phyloP scores from a whole-genome alignment of 2,113 vertebrate genomes.

The Rhadina sibilatrix region DNA sequence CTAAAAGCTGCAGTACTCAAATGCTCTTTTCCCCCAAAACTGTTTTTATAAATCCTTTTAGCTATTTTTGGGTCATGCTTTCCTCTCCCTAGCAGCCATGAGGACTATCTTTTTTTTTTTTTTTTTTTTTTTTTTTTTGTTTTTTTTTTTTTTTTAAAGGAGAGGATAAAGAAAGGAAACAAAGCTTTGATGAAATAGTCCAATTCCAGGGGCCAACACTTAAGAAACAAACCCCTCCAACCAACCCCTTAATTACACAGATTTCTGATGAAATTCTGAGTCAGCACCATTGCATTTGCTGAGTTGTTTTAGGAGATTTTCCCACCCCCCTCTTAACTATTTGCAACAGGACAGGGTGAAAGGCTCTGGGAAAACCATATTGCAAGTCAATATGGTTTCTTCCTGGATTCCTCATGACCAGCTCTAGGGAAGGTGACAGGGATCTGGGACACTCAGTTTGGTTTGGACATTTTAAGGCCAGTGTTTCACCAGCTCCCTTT shows the following conservation, averaged over 20 bases:
- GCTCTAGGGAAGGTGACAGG: not conserved
- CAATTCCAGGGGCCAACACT: not conserved
- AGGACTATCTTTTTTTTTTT: not conserved
- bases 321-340: not conserved
- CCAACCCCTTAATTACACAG: not conserved
- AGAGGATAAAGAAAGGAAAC: not conserved
- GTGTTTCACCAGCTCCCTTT: not conserved
- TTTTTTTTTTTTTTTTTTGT: not conserved
- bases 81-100: not conserved
- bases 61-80: not conserved
- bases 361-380: not conserved
- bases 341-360: not conserved
- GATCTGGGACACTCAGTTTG: not conserved
- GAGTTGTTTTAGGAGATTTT: not conserved
- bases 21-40: not conserved
- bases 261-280: not conserved
- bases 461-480: not conserved
- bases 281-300: not conserved
- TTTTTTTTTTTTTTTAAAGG: not conserved
- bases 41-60: not conserved
- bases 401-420: not conserved
- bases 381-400: not conserved
- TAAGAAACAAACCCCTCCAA: not conserved
- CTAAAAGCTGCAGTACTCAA: slow-evolving; percentile 32
- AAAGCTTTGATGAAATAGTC: not conserved